Percentiles rank a stretch among this genome's conserved stretches.
Conservation (phyloP, 2,888 invertebrate species). For the Polietes domitor region DNA sequence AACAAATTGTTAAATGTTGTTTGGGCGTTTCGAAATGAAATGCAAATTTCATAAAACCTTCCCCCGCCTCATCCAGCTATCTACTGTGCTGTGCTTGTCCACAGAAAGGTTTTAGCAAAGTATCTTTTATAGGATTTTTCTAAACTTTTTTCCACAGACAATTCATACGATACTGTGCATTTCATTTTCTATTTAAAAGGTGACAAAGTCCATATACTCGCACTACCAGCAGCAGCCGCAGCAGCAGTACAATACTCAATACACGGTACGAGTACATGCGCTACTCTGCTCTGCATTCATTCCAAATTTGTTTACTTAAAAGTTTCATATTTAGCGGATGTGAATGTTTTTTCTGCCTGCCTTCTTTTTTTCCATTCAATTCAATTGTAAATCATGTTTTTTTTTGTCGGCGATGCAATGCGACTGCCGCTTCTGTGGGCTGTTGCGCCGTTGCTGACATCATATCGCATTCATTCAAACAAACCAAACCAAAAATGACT, state of each 20-base stretch:
- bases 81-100: neutral
- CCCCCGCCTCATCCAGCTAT: neutral
- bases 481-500: conserved; percentile 48
- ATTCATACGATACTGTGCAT: conserved; percentile 19
- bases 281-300: conserved; percentile 24
- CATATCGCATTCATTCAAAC: conserved; percentile 63
- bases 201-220: conserved; percentile 57
- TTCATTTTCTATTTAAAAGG: conserved; percentile 49
- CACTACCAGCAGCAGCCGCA: neutral
- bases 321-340: conserved; percentile 64
- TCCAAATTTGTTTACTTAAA: conserved; percentile 61
- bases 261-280: neutral
- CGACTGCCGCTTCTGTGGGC: conserved; percentile 21
- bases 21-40: neutral
- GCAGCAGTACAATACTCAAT: neutral
- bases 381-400: conserved; percentile 57
- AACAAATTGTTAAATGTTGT: conserved; percentile 5
- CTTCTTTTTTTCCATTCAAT: conserved; percentile 26
- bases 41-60: neutral
- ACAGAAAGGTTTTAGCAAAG: neutral
- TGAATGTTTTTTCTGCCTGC: conserved; percentile 48
- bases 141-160: conserved; percentile 23
- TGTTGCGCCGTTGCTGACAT: conserved; percentile 55
- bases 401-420: conserved; percentile 3
- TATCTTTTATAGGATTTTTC: neutral